Conservation (phyloP, 2,113 vertebrate genomes). For the Ochotona princeps region DNA sequence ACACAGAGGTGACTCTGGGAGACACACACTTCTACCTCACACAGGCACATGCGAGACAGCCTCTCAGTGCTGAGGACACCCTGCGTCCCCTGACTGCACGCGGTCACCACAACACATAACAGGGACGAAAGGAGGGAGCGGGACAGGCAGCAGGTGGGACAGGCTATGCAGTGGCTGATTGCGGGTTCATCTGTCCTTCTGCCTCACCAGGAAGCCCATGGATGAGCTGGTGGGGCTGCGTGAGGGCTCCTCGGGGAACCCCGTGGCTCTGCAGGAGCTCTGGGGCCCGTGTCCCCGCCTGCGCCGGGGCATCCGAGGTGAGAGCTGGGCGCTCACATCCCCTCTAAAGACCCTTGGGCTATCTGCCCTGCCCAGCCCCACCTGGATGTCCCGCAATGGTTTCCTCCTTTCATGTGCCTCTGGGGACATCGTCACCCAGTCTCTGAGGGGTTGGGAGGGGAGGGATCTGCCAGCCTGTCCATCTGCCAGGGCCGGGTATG, state of each 20-base stretch:
- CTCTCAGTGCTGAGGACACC: background rate
- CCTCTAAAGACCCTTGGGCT: fast-evolving
- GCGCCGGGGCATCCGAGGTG: slow-evolving; percentile 82
- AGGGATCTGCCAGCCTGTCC: background rate
- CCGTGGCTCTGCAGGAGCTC: slow-evolving; percentile 77
- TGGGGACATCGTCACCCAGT: background rate
- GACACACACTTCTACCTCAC: too few relatives aligned
- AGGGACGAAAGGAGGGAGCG: too few relatives aligned
- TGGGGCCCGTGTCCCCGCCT: slow-evolving; percentile 83
- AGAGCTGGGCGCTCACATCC: background rate
- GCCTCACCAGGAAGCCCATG: background rate
- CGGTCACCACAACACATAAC: too few relatives aligned
- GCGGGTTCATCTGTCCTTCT: too few relatives aligned
- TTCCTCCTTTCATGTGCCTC: background rate
- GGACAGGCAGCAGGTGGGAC: background rate
- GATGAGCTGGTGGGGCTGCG: slow-evolving; percentile 48
- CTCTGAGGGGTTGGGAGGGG: background rate
- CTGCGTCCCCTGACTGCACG: fast-evolving
- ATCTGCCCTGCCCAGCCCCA: fast-evolving
- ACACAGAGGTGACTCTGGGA: too few relatives aligned
- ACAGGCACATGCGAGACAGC: fast-evolving
- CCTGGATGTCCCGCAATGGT: too few relatives aligned
- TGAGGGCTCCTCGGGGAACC: slow-evolving; percentile 69
- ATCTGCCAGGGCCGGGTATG: background rate
- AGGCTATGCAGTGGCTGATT: fast-evolving